phyloP scores from a whole-genome alignment of 1,140 invertebrate genomes.

The Diabrotica virgifera region DNA sequence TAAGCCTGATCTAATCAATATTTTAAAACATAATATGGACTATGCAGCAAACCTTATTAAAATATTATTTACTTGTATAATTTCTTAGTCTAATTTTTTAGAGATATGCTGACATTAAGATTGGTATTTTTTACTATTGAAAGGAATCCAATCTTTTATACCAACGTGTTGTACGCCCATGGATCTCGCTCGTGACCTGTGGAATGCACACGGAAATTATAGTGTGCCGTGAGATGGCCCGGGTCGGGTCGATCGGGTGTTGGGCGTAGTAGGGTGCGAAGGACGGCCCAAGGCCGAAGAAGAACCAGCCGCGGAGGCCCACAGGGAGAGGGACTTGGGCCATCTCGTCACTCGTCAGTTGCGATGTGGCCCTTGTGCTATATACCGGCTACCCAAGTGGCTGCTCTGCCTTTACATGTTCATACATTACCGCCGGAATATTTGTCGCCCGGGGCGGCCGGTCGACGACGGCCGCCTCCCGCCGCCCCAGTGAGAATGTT shows the following conservation, averaged over 20 bases:
- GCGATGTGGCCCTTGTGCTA: conserved; percentile 47
- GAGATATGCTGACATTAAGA: too few species aligned
- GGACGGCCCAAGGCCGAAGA: conserved; percentile 48
- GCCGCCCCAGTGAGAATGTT: conserved; percentile 39
- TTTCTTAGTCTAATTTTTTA: too few species aligned
- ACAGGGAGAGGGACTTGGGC: conserved; percentile 4
- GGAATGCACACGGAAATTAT: conserved; percentile 56
- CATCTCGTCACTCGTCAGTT: conserved; percentile 24
- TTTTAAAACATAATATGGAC: too few species aligned
- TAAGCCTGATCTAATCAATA: too few species aligned
- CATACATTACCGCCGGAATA: conserved; percentile 51
- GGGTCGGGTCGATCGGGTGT: conserved; percentile 25
- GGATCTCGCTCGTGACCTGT: conserved; percentile 31
- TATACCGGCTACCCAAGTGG: conserved; percentile 48
- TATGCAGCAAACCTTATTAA: too few species aligned
- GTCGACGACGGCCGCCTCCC: conserved; percentile 14
- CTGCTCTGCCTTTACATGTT: conserved; percentile 54
- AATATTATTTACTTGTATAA: too few species aligned
- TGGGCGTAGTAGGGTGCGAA: conserved; percentile 44
- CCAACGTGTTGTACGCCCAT: not conserved
- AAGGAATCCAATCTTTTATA: conserved; percentile 11
- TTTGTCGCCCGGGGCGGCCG: conserved; percentile 34
- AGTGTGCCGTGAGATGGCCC: conserved; percentile 44
- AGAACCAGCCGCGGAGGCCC: conserved; percentile 10
- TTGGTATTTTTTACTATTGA: not conserved